Evolutionary conservation across 1,140 invertebrate species (phyloP).

Genomic region (Rhyacophila brunnea): DNA sequence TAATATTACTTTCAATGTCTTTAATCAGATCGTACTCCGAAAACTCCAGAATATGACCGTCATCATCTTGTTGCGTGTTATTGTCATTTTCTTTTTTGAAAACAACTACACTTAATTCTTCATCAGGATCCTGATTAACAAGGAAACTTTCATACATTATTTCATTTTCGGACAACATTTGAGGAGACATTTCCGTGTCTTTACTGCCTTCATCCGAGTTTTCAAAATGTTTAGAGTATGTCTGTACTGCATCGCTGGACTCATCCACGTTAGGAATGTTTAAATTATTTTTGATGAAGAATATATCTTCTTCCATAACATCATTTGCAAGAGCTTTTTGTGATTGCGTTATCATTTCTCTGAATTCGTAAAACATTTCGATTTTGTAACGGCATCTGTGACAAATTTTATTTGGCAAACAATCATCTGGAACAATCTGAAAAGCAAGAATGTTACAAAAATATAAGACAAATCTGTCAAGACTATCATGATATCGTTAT

Average conservation of each 20-base stretch:
- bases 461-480: neutral
- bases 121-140: neutral
- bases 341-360: conserved; percentile 24
- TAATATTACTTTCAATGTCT: neutral
- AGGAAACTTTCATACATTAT: neutral
- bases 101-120: neutral
- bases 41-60: neutral
- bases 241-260: neutral
- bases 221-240: neutral
- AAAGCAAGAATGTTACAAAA: conserved; percentile 2
- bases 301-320: neutral
- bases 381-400: conserved; percentile 31
- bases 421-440: conserved; percentile 19
- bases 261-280: no score
- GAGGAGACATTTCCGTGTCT: neutral
- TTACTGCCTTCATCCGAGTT: no score
- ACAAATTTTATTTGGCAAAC: conserved; percentile 29
- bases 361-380: conserved; percentile 26
- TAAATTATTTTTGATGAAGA: no score
- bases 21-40: neutral
- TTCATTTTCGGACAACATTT: neutral
- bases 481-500: no score
- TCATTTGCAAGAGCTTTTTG: conserved; percentile 21
- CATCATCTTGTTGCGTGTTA: neutral
- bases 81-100: neutral